Conservation (phyloP, 2,888 invertebrate species). For the Dinocampus coccinellae region DNA sequence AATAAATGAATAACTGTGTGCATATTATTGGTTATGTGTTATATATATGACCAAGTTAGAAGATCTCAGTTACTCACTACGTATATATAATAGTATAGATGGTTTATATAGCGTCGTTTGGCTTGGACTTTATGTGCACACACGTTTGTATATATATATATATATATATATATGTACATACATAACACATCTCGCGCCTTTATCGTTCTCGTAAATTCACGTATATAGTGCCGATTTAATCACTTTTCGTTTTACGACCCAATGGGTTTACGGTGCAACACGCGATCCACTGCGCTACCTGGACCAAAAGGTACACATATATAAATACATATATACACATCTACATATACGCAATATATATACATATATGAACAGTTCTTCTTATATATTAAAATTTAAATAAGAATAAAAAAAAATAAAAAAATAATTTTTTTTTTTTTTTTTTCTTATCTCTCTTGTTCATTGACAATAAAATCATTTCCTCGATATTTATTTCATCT, state of each 20-base stretch:
- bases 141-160: conserved; percentile 45
- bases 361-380: too few relatives aligned
- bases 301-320: conserved; percentile 31
- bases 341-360: not conserved
- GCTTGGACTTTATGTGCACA: not conserved
- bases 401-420: not conserved
- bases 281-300: conserved; percentile 31
- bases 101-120: not conserved
- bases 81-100: conserved; percentile 4
- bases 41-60: not conserved
- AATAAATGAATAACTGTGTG: not conserved
- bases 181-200: conserved; percentile 64
- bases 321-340: conserved; percentile 34
- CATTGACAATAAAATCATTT: too few relatives aligned
- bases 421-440: not conserved
- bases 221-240: conserved; percentile 57
- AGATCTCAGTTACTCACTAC: not conserved
- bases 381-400: not conserved
- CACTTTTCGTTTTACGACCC: conserved; percentile 64
- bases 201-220: conserved; percentile 67
- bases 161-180: conserved; percentile 58
- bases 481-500: too few relatives aligned
- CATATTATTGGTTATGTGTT: not conserved
- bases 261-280: conserved; percentile 57
- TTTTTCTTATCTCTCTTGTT: not conserved